phyloP scores from a whole-genome alignment of 1,140 invertebrate genomes.

The Magallana ariakensis region DNA sequence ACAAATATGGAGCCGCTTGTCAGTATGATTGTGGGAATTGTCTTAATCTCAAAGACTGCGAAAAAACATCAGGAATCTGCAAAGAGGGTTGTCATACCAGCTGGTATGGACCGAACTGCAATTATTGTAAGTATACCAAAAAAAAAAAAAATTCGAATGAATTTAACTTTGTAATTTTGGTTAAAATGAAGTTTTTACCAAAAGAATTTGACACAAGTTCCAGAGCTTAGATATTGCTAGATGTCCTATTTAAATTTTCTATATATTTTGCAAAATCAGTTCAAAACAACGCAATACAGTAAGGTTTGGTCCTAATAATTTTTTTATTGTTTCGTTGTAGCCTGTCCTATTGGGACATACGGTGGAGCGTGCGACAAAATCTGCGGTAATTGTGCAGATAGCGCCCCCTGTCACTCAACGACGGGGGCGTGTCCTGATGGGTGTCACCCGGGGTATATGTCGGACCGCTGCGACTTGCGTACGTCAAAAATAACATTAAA shows the following conservation, averaged over 20 bases:
- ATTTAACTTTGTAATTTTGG: not conserved
- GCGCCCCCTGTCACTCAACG: constrained; percentile 51
- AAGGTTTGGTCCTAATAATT: too few relatives aligned
- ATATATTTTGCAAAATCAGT: too few relatives aligned
- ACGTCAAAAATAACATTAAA: not conserved
- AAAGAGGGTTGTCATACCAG: constrained; percentile 59
- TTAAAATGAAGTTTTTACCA: too few relatives aligned
- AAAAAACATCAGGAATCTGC: constrained; percentile 62
- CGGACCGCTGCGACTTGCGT: constrained; percentile 38
- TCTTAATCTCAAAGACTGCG: constrained; percentile 59
- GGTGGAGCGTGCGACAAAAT: constrained; percentile 56
- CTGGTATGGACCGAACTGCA: constrained; percentile 62
- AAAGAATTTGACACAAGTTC: too few relatives aligned
- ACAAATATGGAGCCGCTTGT: constrained; percentile 64
- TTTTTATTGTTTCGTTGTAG: constrained; percentile 25
- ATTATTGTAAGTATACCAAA: constrained; percentile 62
- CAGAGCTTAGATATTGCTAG: too few relatives aligned
- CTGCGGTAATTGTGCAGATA: constrained; percentile 59
- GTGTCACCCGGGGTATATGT: constrained; percentile 48
- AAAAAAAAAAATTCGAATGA: not conserved
- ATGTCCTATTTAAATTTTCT: too few relatives aligned
- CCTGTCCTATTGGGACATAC: constrained; percentile 57
- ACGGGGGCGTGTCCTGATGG: constrained; percentile 46
- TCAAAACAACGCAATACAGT: too few relatives aligned
- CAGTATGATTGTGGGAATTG: constrained; percentile 66